Evolutionary conservation across 2,113 vertebrate species (phyloP), one percentile per base, ranked within the genome.

Genomic region (Chascanopsetta lugubris): DNA sequence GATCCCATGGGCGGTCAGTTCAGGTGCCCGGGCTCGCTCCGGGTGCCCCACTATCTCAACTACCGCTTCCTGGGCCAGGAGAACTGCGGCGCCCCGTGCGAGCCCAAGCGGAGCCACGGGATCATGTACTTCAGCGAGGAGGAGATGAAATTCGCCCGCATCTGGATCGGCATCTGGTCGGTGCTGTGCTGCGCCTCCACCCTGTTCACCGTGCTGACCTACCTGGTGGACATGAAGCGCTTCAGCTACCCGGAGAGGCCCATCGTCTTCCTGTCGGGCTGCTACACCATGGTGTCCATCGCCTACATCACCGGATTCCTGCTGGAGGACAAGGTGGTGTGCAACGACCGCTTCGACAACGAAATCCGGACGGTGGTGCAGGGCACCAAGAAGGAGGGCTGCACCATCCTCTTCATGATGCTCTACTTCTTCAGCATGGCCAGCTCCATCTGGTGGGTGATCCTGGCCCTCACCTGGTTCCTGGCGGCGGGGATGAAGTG

Each of bases 361-460:
- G 94, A 96, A 51, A 93, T 94, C 15, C 90, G 93, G 70, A 98
- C 96, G 0, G 95, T 98, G 89, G 96, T 94, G 0, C 96, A 98
- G 88, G 96, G 96, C 79, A 98, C 96, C 1, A 98, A 98, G 70
- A 94, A 96, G 57, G 96, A 98, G 82, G 96, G 96, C 51, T 98
- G 96, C 92, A 98, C 96, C 69, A 97, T 98, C 58, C 94, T 98
- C 77, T 98, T 98, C 88, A 98, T 98, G 96, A 98, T 97, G 96
- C 93, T 98, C 1, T 98, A 98, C 88, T 98, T 98, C 91, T 98
- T 98, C 57, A 93, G 96, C 90, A 98, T 98, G 96, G 95, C 96
- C 92, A 97, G 95, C 87, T 98, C 96, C 13, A 96, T 97, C 87
- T 98, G 96, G 96, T 98, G 96, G 96, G 96, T 97, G 65, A 95